Conservation (phyloP, 2,113 vertebrate genomes). For the Egretta garzetta region DNA sequence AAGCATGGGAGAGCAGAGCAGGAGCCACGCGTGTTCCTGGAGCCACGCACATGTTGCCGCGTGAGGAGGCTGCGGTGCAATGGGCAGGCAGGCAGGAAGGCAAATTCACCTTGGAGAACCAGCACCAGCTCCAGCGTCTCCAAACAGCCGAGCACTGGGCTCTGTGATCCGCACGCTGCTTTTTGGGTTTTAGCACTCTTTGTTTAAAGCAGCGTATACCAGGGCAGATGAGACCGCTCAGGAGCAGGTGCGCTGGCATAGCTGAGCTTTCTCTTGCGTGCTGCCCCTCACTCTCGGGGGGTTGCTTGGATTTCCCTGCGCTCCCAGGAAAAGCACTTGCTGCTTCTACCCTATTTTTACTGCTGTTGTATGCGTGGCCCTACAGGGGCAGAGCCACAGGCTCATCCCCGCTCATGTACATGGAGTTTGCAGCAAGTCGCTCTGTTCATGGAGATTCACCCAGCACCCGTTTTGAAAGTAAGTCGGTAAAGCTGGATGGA, state of each 20-base stretch:
- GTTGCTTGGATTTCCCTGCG: background rate
- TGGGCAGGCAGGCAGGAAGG: background rate
- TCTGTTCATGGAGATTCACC: background rate
- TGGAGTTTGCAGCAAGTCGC: background rate
- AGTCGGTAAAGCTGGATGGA: background rate
- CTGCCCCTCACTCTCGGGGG: background rate
- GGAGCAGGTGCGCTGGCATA: background rate
- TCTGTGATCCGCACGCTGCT: background rate
- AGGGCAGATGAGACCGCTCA: background rate
- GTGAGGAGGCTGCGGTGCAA: background rate
- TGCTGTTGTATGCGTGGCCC: accelerated
- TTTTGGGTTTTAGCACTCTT: background rate
- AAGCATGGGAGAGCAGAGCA: background rate
- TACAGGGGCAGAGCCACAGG: background rate
- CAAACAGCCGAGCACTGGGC: background rate
- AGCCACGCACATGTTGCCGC: background rate
- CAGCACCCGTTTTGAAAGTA: background rate
- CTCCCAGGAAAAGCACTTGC: background rate
- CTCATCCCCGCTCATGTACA: background rate
- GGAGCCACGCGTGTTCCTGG: accelerated
- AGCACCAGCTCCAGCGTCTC: background rate
- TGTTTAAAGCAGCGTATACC: background rate
- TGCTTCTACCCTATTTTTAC: background rate
- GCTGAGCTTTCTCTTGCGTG: background rate
- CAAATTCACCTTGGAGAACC: background rate